phyloP scores from a whole-genome alignment of 2,113 vertebrate species.

The Rhagologus leucostigma region DNA sequence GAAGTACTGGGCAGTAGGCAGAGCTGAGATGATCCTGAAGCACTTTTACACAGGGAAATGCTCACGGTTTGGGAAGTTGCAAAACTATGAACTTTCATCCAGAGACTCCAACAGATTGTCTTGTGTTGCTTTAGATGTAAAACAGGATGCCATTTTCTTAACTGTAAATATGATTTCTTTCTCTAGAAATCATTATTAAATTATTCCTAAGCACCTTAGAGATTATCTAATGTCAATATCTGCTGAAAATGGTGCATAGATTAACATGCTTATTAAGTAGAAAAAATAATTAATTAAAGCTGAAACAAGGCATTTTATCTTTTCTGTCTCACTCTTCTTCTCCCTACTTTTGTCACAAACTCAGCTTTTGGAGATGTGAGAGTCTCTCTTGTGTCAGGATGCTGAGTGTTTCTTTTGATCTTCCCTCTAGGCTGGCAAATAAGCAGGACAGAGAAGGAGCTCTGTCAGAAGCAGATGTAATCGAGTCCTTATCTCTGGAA shows the following conservation, averaged over 20 bases:
- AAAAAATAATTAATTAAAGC: not conserved
- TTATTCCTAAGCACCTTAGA: not conserved
- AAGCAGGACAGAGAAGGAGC: conserved; percentile 94
- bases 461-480: conserved; percentile 89
- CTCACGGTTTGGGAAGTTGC: not conserved
- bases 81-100: not conserved
- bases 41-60: not conserved
- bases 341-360: not conserved
- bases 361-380: not conserved
- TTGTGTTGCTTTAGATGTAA: not conserved
- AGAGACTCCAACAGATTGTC: not conserved
- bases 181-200: not conserved
- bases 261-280: not conserved
- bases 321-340: not conserved
- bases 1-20: not conserved
- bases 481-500: conserved; percentile 90
- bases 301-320: not conserved
- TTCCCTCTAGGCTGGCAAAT: conserved; percentile 84
- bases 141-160: not conserved
- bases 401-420: not conserved
- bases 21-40: not conserved
- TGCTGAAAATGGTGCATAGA: not conserved
- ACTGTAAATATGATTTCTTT: not conserved
- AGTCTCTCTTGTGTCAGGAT: not conserved
- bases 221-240: not conserved